A percentile compares a stretch with the other conserved stretches of the same genome.
Evolutionary conservation across 2,797 vertebrate genomes (phyloP).

Genomic region (Otolemur crassicaudatus): DNA sequence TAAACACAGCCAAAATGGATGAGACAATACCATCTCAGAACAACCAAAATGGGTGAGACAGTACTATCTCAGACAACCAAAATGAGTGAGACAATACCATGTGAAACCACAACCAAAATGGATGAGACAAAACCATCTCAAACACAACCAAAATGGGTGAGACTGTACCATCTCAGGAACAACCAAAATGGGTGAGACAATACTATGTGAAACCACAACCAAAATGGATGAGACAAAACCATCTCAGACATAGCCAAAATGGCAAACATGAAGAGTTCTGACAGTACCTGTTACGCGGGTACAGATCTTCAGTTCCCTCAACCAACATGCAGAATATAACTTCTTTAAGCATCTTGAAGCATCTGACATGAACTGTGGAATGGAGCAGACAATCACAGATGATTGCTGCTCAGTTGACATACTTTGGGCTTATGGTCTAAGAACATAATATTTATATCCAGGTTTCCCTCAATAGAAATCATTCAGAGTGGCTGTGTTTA

Average conservation of each 20-base stretch:
- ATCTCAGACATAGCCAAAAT: background rate
- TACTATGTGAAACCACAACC: too few relatives aligned
- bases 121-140: too few relatives aligned
- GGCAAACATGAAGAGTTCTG: background rate
- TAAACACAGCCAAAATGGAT: too few relatives aligned
- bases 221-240: background rate
- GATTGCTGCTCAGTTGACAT: background rate
- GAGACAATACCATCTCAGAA: too few relatives aligned
- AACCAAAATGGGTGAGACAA: too few relatives aligned
- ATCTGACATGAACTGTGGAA: background rate
- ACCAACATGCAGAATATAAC: background rate
- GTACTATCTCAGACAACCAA: too few relatives aligned
- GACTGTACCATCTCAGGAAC: too few relatives aligned
- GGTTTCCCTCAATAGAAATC: background rate
- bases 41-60: too few relatives aligned
- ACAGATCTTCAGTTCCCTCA: background rate
- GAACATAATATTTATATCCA: background rate
- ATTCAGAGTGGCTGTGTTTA: background rate
- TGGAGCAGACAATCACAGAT: background rate
- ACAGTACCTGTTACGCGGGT: background rate
- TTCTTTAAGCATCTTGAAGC: background rate
- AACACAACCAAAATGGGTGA: too few relatives aligned
- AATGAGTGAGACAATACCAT: too few relatives aligned
- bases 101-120: too few relatives aligned
- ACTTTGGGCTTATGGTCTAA: background rate